Conservation (phyloP, 2,113 vertebrate species). For the Craseonycteris thonglongyai region DNA sequence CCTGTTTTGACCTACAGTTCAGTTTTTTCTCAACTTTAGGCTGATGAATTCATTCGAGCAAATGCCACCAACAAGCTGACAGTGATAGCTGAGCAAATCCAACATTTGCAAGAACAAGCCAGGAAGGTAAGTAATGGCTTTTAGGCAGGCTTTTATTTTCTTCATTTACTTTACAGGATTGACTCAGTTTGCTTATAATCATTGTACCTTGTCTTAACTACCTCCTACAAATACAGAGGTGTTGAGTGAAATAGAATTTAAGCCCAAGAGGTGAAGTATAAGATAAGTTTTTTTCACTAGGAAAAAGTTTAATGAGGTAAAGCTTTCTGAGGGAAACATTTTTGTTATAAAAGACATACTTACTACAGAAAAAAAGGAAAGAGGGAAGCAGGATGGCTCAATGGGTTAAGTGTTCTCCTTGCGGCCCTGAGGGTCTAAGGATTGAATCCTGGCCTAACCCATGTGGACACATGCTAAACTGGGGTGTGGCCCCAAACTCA, state of each 20-base stretch:
- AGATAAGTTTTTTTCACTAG: neutral
- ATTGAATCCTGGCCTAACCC: no score
- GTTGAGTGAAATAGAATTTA: neutral
- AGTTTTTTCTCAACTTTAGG: slow-evolving; percentile 75
- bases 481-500: no score
- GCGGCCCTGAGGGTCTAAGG: no score
- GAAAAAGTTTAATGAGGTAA: neutral
- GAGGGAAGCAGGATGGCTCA: no score
- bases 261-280: neutral
- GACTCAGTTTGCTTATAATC: neutral
- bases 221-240: neutral
- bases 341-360: neutral
- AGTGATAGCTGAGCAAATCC: slow-evolving; percentile 94
- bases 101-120: slow-evolving; percentile 92
- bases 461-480: no score
- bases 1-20: neutral
- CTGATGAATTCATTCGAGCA: slow-evolving; percentile 89
- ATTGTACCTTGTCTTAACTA: neutral
- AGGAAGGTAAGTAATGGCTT: slow-evolving; percentile 82
- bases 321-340: neutral
- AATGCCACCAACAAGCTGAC: slow-evolving; percentile 91
- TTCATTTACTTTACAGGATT: neutral
- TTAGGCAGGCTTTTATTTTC: neutral
- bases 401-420: no score
- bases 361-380: neutral